A percentile compares a stretch with the other conserved stretches of the same genome.
Evolutionary conservation across 2,888 invertebrate species (phyloP).

Genomic region (Kryphioiulus occultus): DNA sequence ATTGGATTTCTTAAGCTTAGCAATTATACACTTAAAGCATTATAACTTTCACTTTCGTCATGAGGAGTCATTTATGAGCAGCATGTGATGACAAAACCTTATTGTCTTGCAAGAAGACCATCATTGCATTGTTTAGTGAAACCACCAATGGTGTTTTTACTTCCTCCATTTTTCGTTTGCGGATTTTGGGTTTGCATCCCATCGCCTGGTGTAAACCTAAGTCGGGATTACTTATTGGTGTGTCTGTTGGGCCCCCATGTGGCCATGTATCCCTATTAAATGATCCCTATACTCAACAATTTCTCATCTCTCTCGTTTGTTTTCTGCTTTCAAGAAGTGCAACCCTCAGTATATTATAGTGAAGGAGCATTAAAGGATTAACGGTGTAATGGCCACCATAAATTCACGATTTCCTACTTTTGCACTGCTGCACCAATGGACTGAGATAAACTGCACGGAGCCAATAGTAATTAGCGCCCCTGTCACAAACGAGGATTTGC

Average conservation of each 20-base stretch:
- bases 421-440: conserved; percentile 44
- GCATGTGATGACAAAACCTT: too few species aligned
- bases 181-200: background rate
- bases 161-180: background rate
- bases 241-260: background rate
- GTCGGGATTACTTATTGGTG: background rate
- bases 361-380: conserved; percentile 52
- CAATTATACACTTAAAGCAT: too few species aligned
- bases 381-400: conserved; percentile 51
- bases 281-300: conserved; percentile 26
- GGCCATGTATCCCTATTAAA: conserved; percentile 20
- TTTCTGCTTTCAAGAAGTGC: conserved; percentile 35
- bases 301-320: conserved; percentile 35
- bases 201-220: background rate
- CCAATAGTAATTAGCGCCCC: conserved; percentile 47
- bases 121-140: too few species aligned
- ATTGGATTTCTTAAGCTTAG: too few species aligned
- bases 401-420: conserved; percentile 51
- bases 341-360: conserved; percentile 42
- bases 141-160: background rate
- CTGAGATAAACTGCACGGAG: conserved; percentile 47
- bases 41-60: too few species aligned
- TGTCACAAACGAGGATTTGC: conserved; percentile 37
- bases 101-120: too few species aligned
- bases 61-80: too few species aligned